Evolutionary conservation across 2,113 vertebrate species (phyloP), one percentile per base, ranked within the genome.

Genomic region (Grammomys dolichurus): DNA sequence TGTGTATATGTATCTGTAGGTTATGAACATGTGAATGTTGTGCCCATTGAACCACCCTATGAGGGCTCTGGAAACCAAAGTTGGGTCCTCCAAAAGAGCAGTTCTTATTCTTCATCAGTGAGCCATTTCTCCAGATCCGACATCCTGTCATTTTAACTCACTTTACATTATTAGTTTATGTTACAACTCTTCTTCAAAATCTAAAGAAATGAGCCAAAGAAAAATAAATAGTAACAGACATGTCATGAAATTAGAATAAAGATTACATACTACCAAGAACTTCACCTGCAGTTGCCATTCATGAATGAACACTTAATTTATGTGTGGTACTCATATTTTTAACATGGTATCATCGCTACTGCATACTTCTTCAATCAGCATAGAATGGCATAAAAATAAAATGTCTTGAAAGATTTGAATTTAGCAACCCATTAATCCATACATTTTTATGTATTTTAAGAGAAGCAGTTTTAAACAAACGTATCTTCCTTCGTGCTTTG

Each of bases 401-500:
- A 9, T 11, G 9, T 31, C 17, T 78, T 56, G 60, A 78, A 81
- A 93, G 14, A 56, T 65, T 33, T 63, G 19, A 56, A 33, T 82
- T 63, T n/a, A 76, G 19, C 7, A 54, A 28, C 22, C 8, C 12
- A 58, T 40, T 80, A 70, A 87, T 11, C 40, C 16, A 48, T 19
- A 28, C 13, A 17, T 24, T 72, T 86, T 87, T 43, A 69, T 13
- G 54, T 43, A 9, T 43, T 87, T 87, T 73, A 73, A 33, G 43
- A 48, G 31, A 96, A 63, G 9, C 20, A 54, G 26, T 87, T 12
- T n/a, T 92, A 19, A 56, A 58, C 8, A 67, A 54, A 65, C 48
- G 31, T 82, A 36, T 89, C 24, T 96, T 78, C 17, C 70, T 96
- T 77, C 19, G 16, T 69, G 67, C 17, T 86, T 82, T 76, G n/a